phyloP scores from a whole-genome alignment of 2,888 invertebrate genomes.

The Incurvaria masculella region DNA sequence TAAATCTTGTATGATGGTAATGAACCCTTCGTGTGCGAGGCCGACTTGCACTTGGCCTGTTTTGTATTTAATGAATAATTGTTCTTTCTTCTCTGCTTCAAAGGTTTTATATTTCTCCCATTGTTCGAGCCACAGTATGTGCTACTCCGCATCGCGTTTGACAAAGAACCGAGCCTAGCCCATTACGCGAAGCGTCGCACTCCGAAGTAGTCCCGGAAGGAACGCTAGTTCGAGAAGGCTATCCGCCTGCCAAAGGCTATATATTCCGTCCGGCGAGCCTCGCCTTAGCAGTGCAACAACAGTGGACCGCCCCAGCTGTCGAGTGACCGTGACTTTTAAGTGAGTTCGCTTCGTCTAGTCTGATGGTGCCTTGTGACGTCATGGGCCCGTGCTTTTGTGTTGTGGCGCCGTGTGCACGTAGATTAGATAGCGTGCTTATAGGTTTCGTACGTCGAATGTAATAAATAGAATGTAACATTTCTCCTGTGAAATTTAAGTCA shows the following conservation, averaged over 20 bases:
- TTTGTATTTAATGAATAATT: no score
- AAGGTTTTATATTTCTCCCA: no score
- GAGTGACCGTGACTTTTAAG: slow-evolving; percentile 29
- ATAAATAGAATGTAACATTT: no score
- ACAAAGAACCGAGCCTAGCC: no score
- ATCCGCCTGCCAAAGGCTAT: slow-evolving; percentile 28
- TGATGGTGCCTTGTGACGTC: slow-evolving; percentile 1
- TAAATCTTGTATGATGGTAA: no score
- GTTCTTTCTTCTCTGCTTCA: no score
- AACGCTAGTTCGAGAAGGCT: slow-evolving; percentile 38
- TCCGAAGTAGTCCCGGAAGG: slow-evolving; percentile 38
- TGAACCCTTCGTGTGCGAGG: no score
- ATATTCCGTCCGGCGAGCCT: slow-evolving; percentile 26
- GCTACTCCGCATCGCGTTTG: no score
- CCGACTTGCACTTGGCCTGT: no score
- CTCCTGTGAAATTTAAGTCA: no score
- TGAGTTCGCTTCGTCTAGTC: slow-evolving; percentile 10
- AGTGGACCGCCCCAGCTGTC: slow-evolving; percentile 16
- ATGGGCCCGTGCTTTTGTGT: slow-evolving; percentile 2
- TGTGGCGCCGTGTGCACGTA: slow-evolving; percentile 1
- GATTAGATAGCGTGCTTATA: not conserved
- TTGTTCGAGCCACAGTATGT: no score
- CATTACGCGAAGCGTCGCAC: no score
- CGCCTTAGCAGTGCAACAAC: slow-evolving; percentile 35
- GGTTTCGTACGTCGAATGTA: not conserved